Evolutionary conservation across 2,113 vertebrate genomes (phyloP), one percentile per base, ranked within the genome.

Genomic region (Rhinoptilus africanus): DNA sequence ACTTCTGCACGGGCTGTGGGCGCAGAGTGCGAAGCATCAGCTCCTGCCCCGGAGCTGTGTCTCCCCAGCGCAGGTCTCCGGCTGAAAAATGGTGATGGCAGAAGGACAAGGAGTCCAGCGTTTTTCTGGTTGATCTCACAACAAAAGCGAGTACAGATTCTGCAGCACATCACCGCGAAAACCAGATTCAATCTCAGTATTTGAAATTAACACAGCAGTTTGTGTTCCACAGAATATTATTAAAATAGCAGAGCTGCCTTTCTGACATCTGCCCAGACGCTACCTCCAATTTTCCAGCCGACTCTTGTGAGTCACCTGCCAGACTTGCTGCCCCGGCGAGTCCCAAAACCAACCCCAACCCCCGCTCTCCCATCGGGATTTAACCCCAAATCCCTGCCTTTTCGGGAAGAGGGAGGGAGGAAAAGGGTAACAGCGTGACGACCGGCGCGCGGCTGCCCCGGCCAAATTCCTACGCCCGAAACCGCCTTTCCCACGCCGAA

Each of bases 11-110:
- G 30, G 21, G 54, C 56, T 47, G 35, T 6, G 64, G 41, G 41
- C 0, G 1, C 32, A 10, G 54, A 7, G 24, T 51, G 30, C 1
- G 3, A 35, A 64, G 63, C 27, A 1, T 8, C 23, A 77, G 37
- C n/a, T 59, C 14, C 54, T 1, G 37, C 21, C 1, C 18, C 4
- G 20, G 18, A 39, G 23, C 45, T n/a, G 51, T 11, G 57, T 63
- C 66, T 35, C 35, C 21, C 23, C 13, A 4, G 28, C 4, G 12
- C 73, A 12, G 23, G 21, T 69, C 41, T 73, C 75, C 71, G 34
- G 24, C 30, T 84, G 50, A 50, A 54, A 78, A 64, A 67, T 28
- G 45, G 20, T 35, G 53, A 12, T 14, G 80, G 80, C 28, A 57
- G 19, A 20, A 66, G 30, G 16, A 74, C 5, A 60, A 12, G 5